phyloP scores from a whole-genome alignment of 2,888 invertebrate genomes.

The Melipona beecheii region DNA sequence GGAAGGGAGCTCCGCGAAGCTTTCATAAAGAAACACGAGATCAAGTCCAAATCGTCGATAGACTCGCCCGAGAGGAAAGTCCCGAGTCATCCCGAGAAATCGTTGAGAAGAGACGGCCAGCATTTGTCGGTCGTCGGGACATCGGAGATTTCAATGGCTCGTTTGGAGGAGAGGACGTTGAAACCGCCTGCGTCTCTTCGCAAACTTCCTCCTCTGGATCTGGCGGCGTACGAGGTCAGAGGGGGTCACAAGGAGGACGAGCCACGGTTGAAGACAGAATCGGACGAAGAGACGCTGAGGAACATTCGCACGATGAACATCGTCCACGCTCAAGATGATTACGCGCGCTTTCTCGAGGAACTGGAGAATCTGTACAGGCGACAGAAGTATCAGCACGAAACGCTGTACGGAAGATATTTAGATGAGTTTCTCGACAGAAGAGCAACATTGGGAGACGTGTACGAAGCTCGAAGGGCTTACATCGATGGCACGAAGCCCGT shows the following conservation, averaged over 20 bases:
- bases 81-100: neutral
- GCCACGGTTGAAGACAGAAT: conserved; percentile 15
- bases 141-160: neutral
- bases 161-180: conserved; percentile 35
- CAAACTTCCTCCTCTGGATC: conserved; percentile 40
- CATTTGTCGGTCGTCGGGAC: neutral
- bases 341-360: conserved; percentile 34
- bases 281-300: conserved; percentile 32
- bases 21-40: conserved; percentile 56
- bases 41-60: neutral
- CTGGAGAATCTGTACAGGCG: conserved; percentile 11
- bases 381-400: conserved; percentile 15
- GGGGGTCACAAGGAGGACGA: conserved; percentile 28
- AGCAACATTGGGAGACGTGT: conserved; percentile 19
- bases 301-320: conserved; percentile 15
- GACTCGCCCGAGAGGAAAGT: neutral
- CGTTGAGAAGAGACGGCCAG: neutral
- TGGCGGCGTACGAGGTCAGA: conserved; percentile 35
- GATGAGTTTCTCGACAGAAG: conserved; percentile 29
- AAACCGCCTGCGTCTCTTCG: conserved; percentile 31
- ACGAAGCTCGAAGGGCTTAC: conserved; percentile 38
- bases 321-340: conserved; percentile 19
- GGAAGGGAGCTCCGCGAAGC: conserved; percentile 64
- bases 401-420: conserved; percentile 12
- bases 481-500: neutral